Base-by-base conservation (phyloP, 2,113 vertebrate genomes). In the Urocolius indicus region DNA sequence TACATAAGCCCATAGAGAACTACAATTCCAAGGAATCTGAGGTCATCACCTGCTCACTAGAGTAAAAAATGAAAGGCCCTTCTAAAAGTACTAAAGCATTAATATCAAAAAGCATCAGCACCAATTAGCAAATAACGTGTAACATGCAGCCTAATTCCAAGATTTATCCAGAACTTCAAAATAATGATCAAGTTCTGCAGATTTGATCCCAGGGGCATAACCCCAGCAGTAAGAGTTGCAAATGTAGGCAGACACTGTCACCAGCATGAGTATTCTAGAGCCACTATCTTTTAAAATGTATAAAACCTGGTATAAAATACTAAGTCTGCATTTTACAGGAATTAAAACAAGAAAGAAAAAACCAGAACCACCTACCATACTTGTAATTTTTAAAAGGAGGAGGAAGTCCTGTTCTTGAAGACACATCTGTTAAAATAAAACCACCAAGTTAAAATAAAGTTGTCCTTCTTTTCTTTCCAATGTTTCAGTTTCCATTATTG, bases 341-440 rank as follows among this genome's bases (percentile, higher is more conserved):
- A 80, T 34, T n/a, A 94, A 88, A 68, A 93, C 11, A 89, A 62
- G 55, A 75, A 93, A 91, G 36, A 54, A 52, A 61, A 61, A 30
- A 54, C 21, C 79, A 13, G 29, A 41, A 6, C 16, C 96, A 99
- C 99, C 91, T 98, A 99, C 99, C 99, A 48, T 99, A 99, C 23
- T 94, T 97, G 89, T 98, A 98, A 84, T 98, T 99, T 97, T 96
- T 98, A 96, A 99, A 99, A 24, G 99, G 99, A 63, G 98, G 98
- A 51, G 99, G 98, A 72, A 99, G 97, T 69, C 96, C 98, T 48
- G 95, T 57, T 96, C 98, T 98, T 45, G 96, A 96, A 80, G 97
- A 80, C 41, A 99, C 83, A 95, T 99, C 99, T 99, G 72, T 34
- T 80, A 96, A 95, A 96, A 87, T 84, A 95, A 90, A 93, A 73